Conservation (phyloP, 2,113 vertebrate genomes). For the Sclerurus mexicanus region DNA sequence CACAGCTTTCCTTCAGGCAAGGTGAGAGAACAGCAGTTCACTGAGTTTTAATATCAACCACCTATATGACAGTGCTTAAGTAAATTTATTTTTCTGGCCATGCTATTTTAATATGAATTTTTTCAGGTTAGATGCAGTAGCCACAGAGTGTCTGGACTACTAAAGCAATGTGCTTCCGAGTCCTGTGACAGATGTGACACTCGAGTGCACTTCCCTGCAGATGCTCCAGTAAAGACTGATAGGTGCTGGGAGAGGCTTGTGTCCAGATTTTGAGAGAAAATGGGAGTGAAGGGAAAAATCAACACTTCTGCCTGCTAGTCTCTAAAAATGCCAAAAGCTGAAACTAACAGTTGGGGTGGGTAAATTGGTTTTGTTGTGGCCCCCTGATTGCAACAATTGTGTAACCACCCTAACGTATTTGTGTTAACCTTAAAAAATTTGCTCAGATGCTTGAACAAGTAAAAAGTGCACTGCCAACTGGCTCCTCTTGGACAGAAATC, state of each 20-base stretch:
- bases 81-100: not conserved
- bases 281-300: not conserved
- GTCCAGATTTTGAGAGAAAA: not conserved
- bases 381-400: not conserved
- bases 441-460: not conserved
- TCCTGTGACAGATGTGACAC: not conserved
- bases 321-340: not conserved
- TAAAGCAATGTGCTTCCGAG: not conserved
- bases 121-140: not conserved
- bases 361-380: not conserved
- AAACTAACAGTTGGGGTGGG: not conserved
- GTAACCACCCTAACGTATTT: not conserved
- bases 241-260: not conserved
- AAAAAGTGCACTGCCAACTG: not conserved
- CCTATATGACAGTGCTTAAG: not conserved
- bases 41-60: not conserved
- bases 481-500: not conserved
- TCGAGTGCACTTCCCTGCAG: accelerated
- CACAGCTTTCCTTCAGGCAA: not conserved
- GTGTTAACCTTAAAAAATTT: not conserved
- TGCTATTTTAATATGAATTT: not conserved
- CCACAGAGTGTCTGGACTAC: accelerated
- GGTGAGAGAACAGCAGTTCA: not conserved
- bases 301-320: not conserved
- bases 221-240: accelerated